Evolutionary conservation across 1,140 invertebrate species (phyloP).

Genomic region (Listronotus oregonensis): DNA sequence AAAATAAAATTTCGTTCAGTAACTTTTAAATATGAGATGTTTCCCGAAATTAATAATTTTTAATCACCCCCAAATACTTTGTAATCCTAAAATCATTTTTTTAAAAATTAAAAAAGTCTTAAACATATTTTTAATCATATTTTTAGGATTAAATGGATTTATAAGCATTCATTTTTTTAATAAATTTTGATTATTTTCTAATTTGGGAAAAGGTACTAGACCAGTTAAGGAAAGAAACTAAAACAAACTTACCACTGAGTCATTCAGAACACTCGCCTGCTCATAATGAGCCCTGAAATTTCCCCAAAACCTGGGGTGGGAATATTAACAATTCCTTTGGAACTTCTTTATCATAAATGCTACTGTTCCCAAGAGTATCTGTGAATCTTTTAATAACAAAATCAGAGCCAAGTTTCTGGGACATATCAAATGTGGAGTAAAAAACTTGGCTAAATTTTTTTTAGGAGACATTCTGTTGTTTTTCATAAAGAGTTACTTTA

Average conservation of each 20-base stretch:
- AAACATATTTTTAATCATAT: too few relatives aligned
- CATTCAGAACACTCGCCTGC: too few relatives aligned
- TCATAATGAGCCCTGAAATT: too few relatives aligned
- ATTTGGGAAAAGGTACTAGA: conserved; percentile 67
- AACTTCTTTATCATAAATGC: conserved; percentile 86
- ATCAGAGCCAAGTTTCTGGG: conserved; percentile 83
- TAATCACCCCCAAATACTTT: too few relatives aligned
- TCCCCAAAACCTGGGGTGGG: conserved; percentile 75
- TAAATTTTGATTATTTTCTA: conserved; percentile 66
- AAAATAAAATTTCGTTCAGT: too few relatives aligned
- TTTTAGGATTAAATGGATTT: too few relatives aligned
- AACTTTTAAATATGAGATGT: too few relatives aligned
- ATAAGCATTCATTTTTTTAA: too few relatives aligned
- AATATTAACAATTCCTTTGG: conserved; percentile 73
- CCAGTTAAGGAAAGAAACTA: conserved; percentile 63
- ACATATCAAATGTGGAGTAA: conserved; percentile 90
- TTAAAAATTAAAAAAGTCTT: too few relatives aligned
- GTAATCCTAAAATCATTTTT: too few relatives aligned
- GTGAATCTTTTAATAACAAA: conserved; percentile 75
- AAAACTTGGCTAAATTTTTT: conserved; percentile 86
- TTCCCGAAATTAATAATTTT: too few relatives aligned
- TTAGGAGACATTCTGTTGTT: conserved; percentile 88
- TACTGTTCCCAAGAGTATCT: conserved; percentile 76
- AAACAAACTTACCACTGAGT: conserved; percentile 61
- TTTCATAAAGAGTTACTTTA: conserved; percentile 72